Base-by-base conservation (phyloP, 2,113 vertebrate genomes). In the Melanotaenia duboulayi region DNA sequence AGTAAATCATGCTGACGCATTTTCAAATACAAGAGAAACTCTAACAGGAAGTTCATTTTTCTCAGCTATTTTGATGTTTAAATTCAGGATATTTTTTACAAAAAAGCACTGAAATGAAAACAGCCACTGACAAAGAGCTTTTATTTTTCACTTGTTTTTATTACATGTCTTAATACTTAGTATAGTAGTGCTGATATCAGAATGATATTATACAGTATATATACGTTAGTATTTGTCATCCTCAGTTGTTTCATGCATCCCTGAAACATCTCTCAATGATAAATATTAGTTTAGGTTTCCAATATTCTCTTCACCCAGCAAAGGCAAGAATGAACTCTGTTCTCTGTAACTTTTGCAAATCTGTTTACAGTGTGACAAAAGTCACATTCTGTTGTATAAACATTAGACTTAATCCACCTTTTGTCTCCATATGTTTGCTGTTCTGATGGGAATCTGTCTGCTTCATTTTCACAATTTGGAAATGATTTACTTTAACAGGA, bases 341-440 rank as follows among this genome's bases (percentile, higher is more conserved):
- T 62, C 1, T 17, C 0, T 37, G 19, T 22, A 37, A 61, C 58
- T 37, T 49, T 62, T 20, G 50, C 7, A 60, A 25, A 48, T 71
- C 42, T 62, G 59, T 73, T 71, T 19, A 49, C 0, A 7, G 52
- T 46, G 22, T 23, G 37, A 49, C 25, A 69, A 56, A 80, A 49
- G 68, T 57, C 49, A 57, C n/a, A 37, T 32, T 22, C 39, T 52
- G 44, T 13, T 22, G 52, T 64, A n/a, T 2, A 39, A 69, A 44
- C 24, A 19, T 49, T 65, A 17, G 11, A 19, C 35, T 49, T 23
- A 14, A 13, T 72, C 20, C 42, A 48, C 5, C 44, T 51, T 35
- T 51, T 50, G 32, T 51, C 48, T 60, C 70, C 40, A 42, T 69
- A 37, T 75, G 2, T 32, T 48, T 44, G 51, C 46, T 28, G 0